Percentiles rank a stretch among this genome's conserved stretches.
phyloP scores from a whole-genome alignment of 2,888 invertebrate genomes.

The Pterobdella sp. region DNA sequence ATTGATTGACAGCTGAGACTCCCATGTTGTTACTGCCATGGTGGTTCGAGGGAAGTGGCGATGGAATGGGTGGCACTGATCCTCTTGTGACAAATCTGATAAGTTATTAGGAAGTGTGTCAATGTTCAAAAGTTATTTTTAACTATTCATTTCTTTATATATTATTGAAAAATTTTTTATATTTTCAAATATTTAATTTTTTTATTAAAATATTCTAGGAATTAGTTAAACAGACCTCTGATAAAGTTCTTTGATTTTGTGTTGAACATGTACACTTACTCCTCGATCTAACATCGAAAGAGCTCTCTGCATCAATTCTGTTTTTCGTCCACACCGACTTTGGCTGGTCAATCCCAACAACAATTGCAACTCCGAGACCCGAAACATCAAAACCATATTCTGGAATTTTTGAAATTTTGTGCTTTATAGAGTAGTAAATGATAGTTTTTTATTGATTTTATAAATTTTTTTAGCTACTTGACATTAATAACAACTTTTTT shows the following conservation, averaged over 20 bases:
- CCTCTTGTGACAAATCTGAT: constrained; percentile 26
- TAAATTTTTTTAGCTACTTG: too few species aligned
- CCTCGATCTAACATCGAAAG: constrained; percentile 56
- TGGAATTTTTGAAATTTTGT: constrained; percentile 37
- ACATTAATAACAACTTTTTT: too few species aligned
- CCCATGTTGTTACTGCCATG: not conserved
- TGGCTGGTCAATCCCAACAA: constrained; percentile 70
- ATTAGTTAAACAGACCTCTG: constrained; percentile 24
- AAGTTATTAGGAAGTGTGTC: not conserved
- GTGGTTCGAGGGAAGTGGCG: constrained; percentile 12
- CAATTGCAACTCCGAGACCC: constrained; percentile 76
- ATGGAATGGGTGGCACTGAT: constrained; percentile 4
- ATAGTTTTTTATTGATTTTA: too few species aligned
- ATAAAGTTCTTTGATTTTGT: constrained; percentile 31
- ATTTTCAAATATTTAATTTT: too few species aligned
- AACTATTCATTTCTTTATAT: too few species aligned
- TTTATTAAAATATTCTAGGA: too few species aligned
- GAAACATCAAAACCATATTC: constrained; percentile 62
- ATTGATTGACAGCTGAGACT: not conserved
- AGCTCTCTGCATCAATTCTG: constrained; percentile 67
- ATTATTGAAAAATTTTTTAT: too few species aligned
- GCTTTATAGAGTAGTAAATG: too few species aligned
- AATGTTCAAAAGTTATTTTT: too few species aligned
- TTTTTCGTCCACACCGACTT: constrained; percentile 71
- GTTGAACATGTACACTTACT: constrained; percentile 31